Conservation (phyloP, 2,797 vertebrate genomes). For the Varecia variegata region DNA sequence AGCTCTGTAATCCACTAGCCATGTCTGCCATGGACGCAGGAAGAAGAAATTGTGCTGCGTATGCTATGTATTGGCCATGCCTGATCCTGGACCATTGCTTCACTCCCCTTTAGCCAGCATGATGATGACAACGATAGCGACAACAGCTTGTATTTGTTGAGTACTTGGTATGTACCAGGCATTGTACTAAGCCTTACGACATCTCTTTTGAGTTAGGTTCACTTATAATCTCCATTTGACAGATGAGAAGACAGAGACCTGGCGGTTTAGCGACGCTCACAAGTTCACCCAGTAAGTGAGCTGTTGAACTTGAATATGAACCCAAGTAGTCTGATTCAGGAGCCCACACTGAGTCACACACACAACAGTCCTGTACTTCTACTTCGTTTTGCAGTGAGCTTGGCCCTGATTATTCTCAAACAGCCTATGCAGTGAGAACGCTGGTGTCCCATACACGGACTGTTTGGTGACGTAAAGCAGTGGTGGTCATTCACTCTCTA, state of each 20-base stretch:
- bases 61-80: neutral
- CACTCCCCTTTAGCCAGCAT: neutral
- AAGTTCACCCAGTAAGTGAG: neutral
- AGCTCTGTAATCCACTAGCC: neutral
- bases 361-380: neutral
- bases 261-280: neutral
- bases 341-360: no score
- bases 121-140: no score
- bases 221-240: neutral
- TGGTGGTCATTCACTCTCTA: neutral
- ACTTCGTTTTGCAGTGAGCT: neutral
- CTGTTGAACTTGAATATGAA: neutral
- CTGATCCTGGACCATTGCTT: neutral
- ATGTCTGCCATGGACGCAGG: neutral
- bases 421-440: neutral
- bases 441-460: rapidly evolving
- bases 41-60: rapidly evolving
- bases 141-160: neutral
- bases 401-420: neutral
- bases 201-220: neutral
- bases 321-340: neutral
- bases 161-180: neutral
- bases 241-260: neutral
- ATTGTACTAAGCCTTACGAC: neutral
- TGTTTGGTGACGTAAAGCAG: neutral